Evolutionary conservation across 2,888 invertebrate genomes (phyloP).

Genomic region (Phyllotreta cruciferae): DNA sequence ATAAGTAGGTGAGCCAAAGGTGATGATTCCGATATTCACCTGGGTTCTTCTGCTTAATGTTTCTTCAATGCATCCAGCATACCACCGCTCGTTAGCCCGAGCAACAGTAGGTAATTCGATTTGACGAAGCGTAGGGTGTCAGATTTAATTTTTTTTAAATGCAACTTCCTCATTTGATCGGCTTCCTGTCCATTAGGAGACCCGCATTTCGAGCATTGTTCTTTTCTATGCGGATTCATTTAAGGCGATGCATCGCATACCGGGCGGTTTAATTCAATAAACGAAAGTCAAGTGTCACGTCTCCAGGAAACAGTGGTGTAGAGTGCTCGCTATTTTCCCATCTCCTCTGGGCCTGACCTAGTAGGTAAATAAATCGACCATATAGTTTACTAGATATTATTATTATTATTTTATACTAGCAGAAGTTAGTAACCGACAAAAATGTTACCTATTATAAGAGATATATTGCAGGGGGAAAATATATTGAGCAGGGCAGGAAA

Average conservation of each 20-base stretch:
- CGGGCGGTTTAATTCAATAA: constrained; percentile 45
- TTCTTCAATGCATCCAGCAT: constrained; percentile 27
- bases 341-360: too few relatives aligned
- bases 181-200: constrained; percentile 49
- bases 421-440: too few relatives aligned
- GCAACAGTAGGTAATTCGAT: background rate
- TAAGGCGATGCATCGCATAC: constrained; percentile 42
- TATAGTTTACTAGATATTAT: too few relatives aligned
- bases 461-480: too few relatives aligned
- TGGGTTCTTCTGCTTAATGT: constrained; percentile 48
- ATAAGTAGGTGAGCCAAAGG: constrained; percentile 40
- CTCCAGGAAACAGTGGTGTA: constrained; percentile 21
- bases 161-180: constrained; percentile 51
- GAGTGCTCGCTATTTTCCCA: constrained; percentile 11
- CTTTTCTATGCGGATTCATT: constrained; percentile 47
- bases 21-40: constrained; percentile 41
- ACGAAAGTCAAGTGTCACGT: constrained; percentile 29
- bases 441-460: too few relatives aligned
- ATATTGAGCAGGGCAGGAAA: too few relatives aligned
- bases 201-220: constrained; percentile 49
- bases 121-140: constrained; percentile 38
- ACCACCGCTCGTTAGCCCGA: too few relatives aligned
- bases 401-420: too few relatives aligned
- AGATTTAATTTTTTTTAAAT: constrained; percentile 48
- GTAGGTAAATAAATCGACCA: too few relatives aligned